Base-by-base conservation (phyloP, 1,140 invertebrate genomes). In the Hylyphantes graminicola region DNA sequence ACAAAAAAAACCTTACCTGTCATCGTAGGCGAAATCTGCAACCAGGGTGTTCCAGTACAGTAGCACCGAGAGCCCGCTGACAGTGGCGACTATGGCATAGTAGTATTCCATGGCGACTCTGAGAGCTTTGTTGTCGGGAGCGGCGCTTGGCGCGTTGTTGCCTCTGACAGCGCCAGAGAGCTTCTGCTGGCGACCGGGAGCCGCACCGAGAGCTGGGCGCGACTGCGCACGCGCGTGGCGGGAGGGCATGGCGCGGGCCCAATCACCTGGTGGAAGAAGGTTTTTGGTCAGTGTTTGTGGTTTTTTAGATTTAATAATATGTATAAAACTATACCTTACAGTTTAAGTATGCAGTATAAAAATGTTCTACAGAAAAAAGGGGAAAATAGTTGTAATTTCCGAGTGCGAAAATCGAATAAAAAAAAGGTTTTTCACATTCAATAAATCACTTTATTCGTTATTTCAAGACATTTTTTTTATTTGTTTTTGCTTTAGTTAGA, bases 11-110 rank as follows among this genome's bases (percentile, higher is more conserved):
- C 8, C 96, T 87, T 95, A 93, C 88, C 95, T 97, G 92, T 97
- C 96, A 92, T 97, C 96, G 90, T 97, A 97, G 87, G 96, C 95
- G 91, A 97, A 97, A 88, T 95, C 95, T 72, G 95, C 95, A 87
- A 95, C 93, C 86, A 97, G 90, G 7, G 96, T 96, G 91, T 97
- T 97, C 90, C 95, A 93, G 91, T 97, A 97, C 77, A 97, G 72
- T 17, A 85, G 48, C 53, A 75, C 59, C 19, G 85, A 80, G 50
- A 85, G 17, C n/a, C 77, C 77, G 19, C 64, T 70, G 50, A 77
- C 73, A 51, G 76, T 64, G 8, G 83, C 75, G 2, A 85, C 67
- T 55, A 79, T 68, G 64, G 61, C 72, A 61, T 75, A 82, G 70
- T 65, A 65, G 70, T 82, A 82, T 73, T 82, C 80, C 80, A 82